Conservation (phyloP, 2,888 invertebrate species). For the Apamea monoglypha region DNA sequence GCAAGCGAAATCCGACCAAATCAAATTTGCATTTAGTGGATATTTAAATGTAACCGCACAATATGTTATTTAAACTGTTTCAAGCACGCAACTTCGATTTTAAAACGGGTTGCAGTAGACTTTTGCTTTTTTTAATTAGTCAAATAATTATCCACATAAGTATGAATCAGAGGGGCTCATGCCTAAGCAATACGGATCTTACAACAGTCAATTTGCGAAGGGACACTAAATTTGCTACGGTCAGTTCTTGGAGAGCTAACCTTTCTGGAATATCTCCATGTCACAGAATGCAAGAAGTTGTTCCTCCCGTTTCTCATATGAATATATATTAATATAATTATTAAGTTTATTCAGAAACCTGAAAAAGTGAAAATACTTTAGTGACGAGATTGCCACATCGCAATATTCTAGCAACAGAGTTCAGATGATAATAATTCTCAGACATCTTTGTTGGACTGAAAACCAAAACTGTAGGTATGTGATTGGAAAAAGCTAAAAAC, state of each 20-base stretch:
- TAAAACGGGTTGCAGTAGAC: background rate
- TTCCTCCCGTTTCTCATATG: background rate
- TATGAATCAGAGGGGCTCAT: background rate
- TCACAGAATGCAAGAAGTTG: background rate
- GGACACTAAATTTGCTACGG: background rate
- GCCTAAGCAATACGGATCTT: background rate
- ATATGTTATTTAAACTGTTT: constrained; percentile 61
- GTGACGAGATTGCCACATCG: background rate
- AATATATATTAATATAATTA: background rate
- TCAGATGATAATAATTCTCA: background rate
- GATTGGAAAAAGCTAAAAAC: constrained; percentile 14
- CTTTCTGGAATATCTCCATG: background rate
- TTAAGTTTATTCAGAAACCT: background rate
- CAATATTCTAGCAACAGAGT: background rate
- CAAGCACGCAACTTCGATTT: constrained; percentile 35
- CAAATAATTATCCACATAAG: background rate
- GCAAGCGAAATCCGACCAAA: constrained; percentile 70
- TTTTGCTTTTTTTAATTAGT: background rate
- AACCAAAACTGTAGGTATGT: background rate
- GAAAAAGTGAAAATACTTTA: background rate
- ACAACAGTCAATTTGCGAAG: background rate
- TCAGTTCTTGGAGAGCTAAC: background rate
- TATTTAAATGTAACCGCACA: constrained; percentile 68
- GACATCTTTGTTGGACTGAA: background rate
- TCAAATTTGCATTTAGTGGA: constrained; percentile 72